These are phyloP conservation scores for Chesias legatella DNA, from an alignment of 2,888 invertebrate genomes.

Conservation along the genomic window DNA sequence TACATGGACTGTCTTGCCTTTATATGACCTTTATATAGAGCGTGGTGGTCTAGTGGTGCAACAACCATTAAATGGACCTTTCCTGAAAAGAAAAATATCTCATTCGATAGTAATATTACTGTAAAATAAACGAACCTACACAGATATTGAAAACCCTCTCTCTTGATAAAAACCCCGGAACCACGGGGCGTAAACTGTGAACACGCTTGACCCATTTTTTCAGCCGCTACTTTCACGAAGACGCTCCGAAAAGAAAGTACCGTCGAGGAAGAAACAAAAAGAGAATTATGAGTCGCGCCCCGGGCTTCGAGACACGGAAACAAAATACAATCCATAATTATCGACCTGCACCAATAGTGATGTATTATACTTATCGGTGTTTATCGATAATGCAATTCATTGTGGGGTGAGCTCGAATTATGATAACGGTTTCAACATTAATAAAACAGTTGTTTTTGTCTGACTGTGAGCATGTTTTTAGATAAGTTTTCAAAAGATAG, in stretches of 20 bases:
- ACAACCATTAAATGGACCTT: too few relatives aligned
- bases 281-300: conserved; percentile 55
- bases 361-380: conserved; percentile 33
- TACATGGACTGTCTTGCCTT: too few relatives aligned
- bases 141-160: too few relatives aligned
- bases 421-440: too few relatives aligned
- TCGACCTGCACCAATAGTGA: conserved; percentile 54
- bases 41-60: too few relatives aligned
- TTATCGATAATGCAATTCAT: conserved; percentile 17
- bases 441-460: too few relatives aligned
- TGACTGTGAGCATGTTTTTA: too few relatives aligned
- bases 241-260: conserved; percentile 68
- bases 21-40: too few relatives aligned
- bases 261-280: conserved; percentile 43
- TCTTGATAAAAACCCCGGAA: conserved; percentile 20
- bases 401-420: not conserved
- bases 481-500: too few relatives aligned
- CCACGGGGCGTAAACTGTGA: conserved; percentile 22
- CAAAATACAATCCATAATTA: conserved; percentile 73
- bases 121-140: too few relatives aligned
- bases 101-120: too few relatives aligned
- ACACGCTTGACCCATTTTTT: conserved; percentile 40
- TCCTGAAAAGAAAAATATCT: too few relatives aligned
- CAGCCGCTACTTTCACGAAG: conserved; percentile 60
- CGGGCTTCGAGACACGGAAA: conserved; percentile 55